Evolutionary conservation across 2,888 invertebrate species (phyloP).

Genomic region (Epinotia demarniana): DNA sequence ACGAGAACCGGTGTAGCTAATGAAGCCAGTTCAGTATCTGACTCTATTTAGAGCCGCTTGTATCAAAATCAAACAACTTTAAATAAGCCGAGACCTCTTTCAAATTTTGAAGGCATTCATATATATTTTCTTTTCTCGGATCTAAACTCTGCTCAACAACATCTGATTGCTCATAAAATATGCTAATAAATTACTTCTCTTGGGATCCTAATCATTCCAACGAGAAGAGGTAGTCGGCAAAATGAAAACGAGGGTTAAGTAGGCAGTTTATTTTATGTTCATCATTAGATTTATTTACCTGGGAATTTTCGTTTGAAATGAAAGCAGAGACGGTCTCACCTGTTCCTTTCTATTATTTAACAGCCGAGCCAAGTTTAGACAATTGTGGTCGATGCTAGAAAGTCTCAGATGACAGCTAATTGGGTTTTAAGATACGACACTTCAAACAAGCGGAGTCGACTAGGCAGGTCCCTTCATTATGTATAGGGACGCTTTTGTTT

Average conservation of each 20-base stretch:
- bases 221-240: neutral
- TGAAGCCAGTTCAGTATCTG: too few relatives aligned
- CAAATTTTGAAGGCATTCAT: neutral
- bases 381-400: neutral
- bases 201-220: neutral
- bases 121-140: neutral
- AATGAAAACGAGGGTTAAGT: neutral
- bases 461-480: slow-evolving; percentile 18
- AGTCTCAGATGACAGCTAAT: neutral
- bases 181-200: neutral
- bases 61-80: neutral
- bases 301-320: neutral
- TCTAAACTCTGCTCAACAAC: neutral
- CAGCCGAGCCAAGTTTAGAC: neutral
- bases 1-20: too few relatives aligned
- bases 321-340: neutral
- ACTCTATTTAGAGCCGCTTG: too few relatives aligned
- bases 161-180: neutral
- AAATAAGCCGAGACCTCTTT: neutral
- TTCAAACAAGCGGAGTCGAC: neutral
- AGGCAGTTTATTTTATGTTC: neutral
- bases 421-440: neutral
- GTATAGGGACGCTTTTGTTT: slow-evolving; percentile 17
- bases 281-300: neutral
- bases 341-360: neutral